These are phyloP conservation scores for Gulo gulo DNA, from an alignment of 2,113 vertebrate species.

Conservation along the genomic window DNA sequence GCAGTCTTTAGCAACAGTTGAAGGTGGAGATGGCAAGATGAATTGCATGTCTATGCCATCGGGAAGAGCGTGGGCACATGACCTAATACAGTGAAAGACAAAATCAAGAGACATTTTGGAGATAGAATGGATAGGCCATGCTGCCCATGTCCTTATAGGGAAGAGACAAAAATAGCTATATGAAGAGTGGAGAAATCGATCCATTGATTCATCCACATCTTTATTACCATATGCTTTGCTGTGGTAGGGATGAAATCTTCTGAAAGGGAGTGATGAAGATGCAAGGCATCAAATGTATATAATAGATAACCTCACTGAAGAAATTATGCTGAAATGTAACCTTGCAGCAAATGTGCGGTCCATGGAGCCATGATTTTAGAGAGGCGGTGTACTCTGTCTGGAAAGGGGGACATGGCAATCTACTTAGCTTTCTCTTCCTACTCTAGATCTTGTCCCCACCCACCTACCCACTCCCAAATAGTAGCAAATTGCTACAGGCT, in stretches of 20 bases:
- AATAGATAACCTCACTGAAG: not conserved
- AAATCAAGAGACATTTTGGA: not conserved
- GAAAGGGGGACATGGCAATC: not conserved
- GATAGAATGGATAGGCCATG: not conserved
- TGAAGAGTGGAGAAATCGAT: not conserved
- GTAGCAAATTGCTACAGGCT: slow-evolving; percentile 19
- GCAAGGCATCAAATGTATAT: not conserved
- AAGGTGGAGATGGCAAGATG: not conserved
- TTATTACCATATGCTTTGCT: not conserved
- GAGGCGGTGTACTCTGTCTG: not conserved
- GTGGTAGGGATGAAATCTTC: not conserved
- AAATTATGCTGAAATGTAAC: not conserved
- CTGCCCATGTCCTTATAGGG: not conserved
- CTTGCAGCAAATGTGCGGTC: not conserved
- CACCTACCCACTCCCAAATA: not conserved
- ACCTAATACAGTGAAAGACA: too few relatives aligned
- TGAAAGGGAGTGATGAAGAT: not conserved
- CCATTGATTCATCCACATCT: not conserved
- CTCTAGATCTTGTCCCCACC: not conserved
- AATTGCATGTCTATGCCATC: not conserved
- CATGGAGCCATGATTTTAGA: not conserved
- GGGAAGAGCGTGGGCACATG: not conserved
- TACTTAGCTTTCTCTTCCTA: slow-evolving; percentile 29
- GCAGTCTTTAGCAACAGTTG: not conserved
- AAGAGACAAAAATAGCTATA: not conserved